Evolutionary conservation across 2,888 invertebrate genomes (phyloP).

Genomic region (Octonoba sinensis): DNA sequence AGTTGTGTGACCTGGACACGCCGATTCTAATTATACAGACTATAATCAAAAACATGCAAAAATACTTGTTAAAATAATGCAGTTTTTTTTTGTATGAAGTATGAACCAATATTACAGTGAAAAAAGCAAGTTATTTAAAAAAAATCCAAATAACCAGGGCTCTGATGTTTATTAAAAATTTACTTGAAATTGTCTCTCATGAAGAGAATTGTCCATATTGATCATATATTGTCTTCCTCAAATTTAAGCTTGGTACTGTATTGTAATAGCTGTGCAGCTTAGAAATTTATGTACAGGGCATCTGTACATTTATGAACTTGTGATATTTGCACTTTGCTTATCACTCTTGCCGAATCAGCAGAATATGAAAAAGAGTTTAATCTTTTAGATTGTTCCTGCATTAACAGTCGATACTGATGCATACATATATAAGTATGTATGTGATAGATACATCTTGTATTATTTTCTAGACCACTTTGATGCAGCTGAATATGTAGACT

Average conservation of each 20-base stretch:
- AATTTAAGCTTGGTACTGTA: not conserved
- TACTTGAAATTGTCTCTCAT: not conserved
- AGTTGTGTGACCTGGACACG: too few species aligned
- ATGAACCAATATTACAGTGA: too few species aligned
- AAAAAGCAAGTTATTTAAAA: too few species aligned
- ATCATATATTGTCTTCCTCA: not conserved
- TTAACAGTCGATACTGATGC: constrained; percentile 6
- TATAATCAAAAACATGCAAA: too few species aligned
- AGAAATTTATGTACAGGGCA: too few species aligned
- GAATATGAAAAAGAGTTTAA: constrained; percentile 17
- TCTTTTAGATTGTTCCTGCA: constrained; percentile 54
- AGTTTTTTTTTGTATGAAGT: too few species aligned
- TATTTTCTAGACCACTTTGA: constrained; percentile 57
- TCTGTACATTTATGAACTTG: not conserved
- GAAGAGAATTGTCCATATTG: not conserved
- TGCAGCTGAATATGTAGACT: constrained; percentile 16
- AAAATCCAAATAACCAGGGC: too few species aligned
- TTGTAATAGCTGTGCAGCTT: too few species aligned
- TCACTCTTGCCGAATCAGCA: constrained; percentile 30
- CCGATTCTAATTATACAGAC: too few species aligned
- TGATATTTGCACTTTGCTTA: constrained; percentile 21
- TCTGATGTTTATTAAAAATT: too few species aligned
- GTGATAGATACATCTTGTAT: constrained; percentile 27
- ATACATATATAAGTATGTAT: too few species aligned
- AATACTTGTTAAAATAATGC: too few species aligned